Base-by-base conservation (phyloP, 2,113 vertebrate species). In the Nicator chloris region DNA sequence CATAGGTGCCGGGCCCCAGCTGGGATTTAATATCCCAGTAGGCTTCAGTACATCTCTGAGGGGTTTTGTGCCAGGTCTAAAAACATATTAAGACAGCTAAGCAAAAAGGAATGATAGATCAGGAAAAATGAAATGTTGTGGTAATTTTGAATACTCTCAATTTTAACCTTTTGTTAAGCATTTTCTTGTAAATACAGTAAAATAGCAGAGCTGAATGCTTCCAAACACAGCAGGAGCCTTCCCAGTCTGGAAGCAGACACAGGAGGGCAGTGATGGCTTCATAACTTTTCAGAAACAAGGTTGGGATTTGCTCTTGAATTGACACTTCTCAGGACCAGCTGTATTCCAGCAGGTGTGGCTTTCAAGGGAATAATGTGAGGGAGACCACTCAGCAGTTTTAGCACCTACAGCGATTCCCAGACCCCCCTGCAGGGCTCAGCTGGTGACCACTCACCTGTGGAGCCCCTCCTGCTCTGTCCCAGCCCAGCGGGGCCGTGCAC, bases 401-500 rank as follows among this genome's bases (percentile, higher is more conserved):
- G 49, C 79, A 77, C 4, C 31, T 31, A 2, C 80, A 63, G 39
- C 5, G 2, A 47, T 42, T 69, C 31, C 21, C 82, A 83, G 63
- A 3, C 13, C 33, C 42, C 26, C 16, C 30, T 68, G 71, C 75
- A 33, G 35, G 42, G 49, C 59, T 89, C 47, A 13, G 37, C 85
- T 14, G 39, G 15, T 47, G 59, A 4, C 54, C 63, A 3, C 15
- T 45, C 0, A 2, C 10, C 23, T 64, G 26, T 7, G 75, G 50
- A 77, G 49, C 68, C 53, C 26, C 22, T 39, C 37, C 4, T 42
- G 89, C 70, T 22, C 21, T 19, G 22, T 42, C 47, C 35, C 75
- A 50, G 27, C 13, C 44, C 42, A 15, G 49, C 1, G 21, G 50
- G 56, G n/a, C 73, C 3, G 0, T 7, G 24, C 31, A 6, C 33